These are phyloP conservation scores for Drosophila sordidapex DNA, from an alignment of 2,888 invertebrate genomes.

Conservation along the genomic window DNA sequence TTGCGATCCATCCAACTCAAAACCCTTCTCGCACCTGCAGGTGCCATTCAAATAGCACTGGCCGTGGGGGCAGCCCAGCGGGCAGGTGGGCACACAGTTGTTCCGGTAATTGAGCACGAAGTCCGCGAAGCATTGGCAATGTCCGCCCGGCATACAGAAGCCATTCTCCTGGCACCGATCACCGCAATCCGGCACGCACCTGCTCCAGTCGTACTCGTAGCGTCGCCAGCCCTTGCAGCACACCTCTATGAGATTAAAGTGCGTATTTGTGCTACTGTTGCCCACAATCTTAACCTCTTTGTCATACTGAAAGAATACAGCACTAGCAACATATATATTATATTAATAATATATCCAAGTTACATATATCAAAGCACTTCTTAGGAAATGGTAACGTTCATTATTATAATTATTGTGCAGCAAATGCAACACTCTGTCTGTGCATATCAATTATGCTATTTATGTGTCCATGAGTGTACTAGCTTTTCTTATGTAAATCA, in stretches of 20 bases:
- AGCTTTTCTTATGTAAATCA: neutral
- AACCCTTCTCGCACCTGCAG: constrained; percentile 82
- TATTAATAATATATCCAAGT: neutral
- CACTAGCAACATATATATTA: constrained; percentile 50
- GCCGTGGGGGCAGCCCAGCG: constrained; percentile 82
- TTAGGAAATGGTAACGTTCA: neutral
- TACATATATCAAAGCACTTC: neutral
- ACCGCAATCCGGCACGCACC: constrained; percentile 85
- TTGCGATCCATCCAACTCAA: constrained; percentile 82
- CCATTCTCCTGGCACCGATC: constrained; percentile 84
- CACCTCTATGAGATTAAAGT: constrained; percentile 87
- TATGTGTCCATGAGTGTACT: neutral
- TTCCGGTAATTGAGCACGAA: constrained; percentile 82
- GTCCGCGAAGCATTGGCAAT: constrained; percentile 82
- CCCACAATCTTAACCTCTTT: constrained; percentile 84
- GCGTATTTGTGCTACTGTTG: constrained; percentile 78
- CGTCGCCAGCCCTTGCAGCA: constrained; percentile 90
- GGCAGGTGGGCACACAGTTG: constrained; percentile 79
- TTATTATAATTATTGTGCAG: neutral
- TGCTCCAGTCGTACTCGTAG: constrained; percentile 87
- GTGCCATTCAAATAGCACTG: constrained; percentile 83
- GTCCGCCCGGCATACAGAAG: constrained; percentile 84
- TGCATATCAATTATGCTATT: neutral
- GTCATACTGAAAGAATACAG: constrained; percentile 83
- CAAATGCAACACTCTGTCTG: neutral